Conservation (phyloP, 2,888 invertebrate species). For the Spisula solida region DNA sequence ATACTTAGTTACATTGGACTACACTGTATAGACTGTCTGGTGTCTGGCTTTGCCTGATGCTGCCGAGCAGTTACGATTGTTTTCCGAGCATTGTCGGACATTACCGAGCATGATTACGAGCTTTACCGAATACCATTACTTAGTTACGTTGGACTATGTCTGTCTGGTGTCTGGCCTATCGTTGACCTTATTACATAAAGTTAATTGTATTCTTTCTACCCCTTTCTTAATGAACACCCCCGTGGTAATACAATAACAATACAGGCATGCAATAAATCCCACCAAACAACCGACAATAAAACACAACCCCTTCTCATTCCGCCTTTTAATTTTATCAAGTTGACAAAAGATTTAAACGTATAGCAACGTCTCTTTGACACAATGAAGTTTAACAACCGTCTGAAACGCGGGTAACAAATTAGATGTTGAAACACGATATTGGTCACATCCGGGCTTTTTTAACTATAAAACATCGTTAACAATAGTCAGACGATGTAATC, state of each 20-base stretch:
- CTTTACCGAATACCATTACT: not conserved
- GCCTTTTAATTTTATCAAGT: conserved; percentile 30
- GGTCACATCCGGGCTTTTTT: not conserved
- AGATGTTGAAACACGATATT: not conserved
- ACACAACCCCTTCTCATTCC: not conserved
- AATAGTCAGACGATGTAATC: no score
- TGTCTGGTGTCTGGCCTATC: not conserved
- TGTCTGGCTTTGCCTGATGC: no score
- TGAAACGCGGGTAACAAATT: not conserved
- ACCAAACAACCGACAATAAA: conserved; percentile 38
- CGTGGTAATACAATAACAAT: not conserved
- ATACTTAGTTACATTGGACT: no score
- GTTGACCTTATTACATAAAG: conserved; percentile 1
- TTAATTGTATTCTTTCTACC: not conserved
- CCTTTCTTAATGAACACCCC: not conserved
- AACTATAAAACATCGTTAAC: not conserved
- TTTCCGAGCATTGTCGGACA: no score
- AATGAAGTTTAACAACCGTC: not conserved
- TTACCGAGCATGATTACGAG: not conserved
- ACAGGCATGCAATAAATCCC: conserved; percentile 12
- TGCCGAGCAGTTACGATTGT: no score
- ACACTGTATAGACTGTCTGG: no score
- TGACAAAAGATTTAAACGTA: conserved; percentile 13
- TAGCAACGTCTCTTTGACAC: not conserved
- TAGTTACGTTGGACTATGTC: not conserved